These are phyloP conservation scores for Lydus trimaculatus DNA, from an alignment of 2,888 invertebrate species.

Conservation along the genomic window DNA sequence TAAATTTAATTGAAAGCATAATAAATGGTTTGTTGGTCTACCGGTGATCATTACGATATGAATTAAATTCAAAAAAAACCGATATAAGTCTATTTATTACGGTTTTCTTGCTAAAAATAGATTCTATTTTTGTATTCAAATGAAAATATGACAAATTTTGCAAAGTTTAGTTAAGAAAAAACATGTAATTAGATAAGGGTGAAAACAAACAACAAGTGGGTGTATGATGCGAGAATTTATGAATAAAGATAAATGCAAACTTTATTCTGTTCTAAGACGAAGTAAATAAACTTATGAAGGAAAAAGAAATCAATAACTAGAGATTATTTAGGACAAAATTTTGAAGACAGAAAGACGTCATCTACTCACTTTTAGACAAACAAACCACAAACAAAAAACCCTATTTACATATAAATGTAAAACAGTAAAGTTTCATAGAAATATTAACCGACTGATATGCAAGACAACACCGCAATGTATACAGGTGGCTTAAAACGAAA, in stretches of 20 bases:
- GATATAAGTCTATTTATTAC: too few relatives aligned
- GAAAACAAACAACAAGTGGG: neutral
- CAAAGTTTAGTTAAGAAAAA: neutral
- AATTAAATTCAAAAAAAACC: neutral
- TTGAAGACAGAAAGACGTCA: too few relatives aligned
- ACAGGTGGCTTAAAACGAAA: neutral
- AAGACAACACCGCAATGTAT: neutral
- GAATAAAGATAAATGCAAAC: neutral
- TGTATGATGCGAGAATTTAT: neutral
- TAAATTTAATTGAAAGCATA: neutral
- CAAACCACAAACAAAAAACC: neutral
- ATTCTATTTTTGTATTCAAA: neutral
- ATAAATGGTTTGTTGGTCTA: neutral
- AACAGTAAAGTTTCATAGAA: neutral
- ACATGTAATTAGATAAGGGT: neutral
- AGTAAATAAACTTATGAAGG: neutral
- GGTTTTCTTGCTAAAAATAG: too few relatives aligned
- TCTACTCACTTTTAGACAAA: neutral
- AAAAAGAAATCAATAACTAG: neutral
- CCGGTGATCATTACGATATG: neutral
- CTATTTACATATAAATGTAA: constrained; percentile 1
- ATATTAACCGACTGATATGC: neutral
- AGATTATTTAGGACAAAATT: too few relatives aligned
- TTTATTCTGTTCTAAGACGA: neutral
- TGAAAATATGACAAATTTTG: neutral